Evolutionary conservation across 2,113 vertebrate species (phyloP), one percentile per base, ranked within the genome.

Genomic region (Phalacrocorax pelagicus): DNA sequence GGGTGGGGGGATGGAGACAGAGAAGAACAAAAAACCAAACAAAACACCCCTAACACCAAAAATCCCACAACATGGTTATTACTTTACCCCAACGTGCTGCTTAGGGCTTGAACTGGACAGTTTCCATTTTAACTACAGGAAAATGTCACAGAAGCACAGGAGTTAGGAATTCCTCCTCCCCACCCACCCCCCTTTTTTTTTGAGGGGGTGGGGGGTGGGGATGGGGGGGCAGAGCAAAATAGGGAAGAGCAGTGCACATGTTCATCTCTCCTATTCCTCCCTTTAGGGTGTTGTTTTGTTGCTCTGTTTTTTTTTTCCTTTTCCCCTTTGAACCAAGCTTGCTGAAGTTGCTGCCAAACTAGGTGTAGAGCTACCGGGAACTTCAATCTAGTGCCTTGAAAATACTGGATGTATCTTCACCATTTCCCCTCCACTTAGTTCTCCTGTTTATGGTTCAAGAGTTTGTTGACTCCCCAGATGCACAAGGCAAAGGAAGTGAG

Each of bases 391-490:
- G 16, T 20, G 21, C 38, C 44, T 81, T 69, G 21, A 58, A 92
- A 83, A 38, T 4, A 40, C 1, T 17, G 7, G 12, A 9, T 40
- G 2, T 3, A 23, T 38, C 9, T 24, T 58, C 11, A 18, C 16
- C 2, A 0, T 10, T 61, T 23, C 32, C 36, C 27, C n/a, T 66
- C 30, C 0, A 0, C n/a, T 72, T 11, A 42, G 8, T 34, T 81
- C 42, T 72, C 32, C 52, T 16, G 8, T 26, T 88, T 10, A 61
- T 2, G 14, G 51, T 16, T 72, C 0, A 1, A 74, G 29, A 20
- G 5, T 1, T 8, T 42, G 15, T 16, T 3, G 4, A 62, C 24
- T 30, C 22, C 27, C 63, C 70, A 73, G 27, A 9, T 1, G 5
- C 16, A 73, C 23, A 29, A 3, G 67, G 26, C 24, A 86, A n/a